These are phyloP conservation scores for Pachyuromys duprasi DNA, from an alignment of 2,797 vertebrate species.

Conservation along the genomic window DNA sequence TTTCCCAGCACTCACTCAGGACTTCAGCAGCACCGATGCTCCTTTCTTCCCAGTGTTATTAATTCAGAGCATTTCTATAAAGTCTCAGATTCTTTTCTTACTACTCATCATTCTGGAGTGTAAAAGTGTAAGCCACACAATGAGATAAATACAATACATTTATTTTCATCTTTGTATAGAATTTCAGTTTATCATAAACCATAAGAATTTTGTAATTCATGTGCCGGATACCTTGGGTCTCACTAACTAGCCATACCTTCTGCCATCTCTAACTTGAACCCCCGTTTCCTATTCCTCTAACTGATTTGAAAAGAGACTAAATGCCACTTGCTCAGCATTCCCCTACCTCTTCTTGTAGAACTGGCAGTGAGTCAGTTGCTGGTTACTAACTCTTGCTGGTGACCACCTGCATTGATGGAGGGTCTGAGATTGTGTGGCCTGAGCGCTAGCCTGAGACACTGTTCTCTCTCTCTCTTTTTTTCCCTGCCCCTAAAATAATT, in stretches of 20 bases:
- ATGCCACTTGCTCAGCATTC: not conserved
- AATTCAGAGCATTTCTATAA: conserved; percentile 71
- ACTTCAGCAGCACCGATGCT: not conserved
- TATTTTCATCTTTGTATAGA: conserved; percentile 81
- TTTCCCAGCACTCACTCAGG: not conserved
- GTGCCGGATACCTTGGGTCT: conserved; percentile 89
- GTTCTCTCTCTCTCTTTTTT: not conserved
- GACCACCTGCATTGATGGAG: not conserved
- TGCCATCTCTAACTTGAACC: conserved; percentile 61
- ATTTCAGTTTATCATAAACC: conserved; percentile 70
- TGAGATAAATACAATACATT: conserved; percentile 80
- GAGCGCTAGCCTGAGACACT: not conserved
- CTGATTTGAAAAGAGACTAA: not conserved
- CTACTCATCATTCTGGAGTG: conserved; percentile 82
- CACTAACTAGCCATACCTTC: conserved; percentile 83
- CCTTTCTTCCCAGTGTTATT: not conserved
- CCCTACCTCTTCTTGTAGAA: not conserved
- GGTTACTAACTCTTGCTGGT: not conserved
- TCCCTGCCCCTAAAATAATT: not conserved
- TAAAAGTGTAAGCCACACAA: conserved; percentile 81
- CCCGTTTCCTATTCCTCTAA: not conserved
- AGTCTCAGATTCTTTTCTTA: conserved; percentile 90
- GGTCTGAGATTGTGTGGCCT: not conserved
- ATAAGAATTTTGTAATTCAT: conserved; percentile 79
- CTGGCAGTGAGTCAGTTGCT: not conserved